phyloP scores from a whole-genome alignment of 2,797 vertebrate genomes.

The Rousettus madagascariensis region DNA sequence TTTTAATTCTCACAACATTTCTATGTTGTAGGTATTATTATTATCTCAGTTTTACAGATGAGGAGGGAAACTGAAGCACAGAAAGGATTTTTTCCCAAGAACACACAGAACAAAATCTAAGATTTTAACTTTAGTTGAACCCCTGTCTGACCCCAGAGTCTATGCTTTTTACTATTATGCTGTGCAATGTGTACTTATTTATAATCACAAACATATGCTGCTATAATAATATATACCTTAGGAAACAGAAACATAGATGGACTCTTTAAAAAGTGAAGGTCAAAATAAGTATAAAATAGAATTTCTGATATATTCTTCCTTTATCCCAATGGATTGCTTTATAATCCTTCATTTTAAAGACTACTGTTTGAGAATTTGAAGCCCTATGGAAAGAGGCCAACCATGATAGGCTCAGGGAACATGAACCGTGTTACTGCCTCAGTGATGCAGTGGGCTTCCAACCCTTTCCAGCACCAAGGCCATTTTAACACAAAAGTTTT shows the following conservation, averaged over 20 bases:
- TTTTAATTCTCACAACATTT: background rate
- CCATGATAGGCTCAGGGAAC: background rate
- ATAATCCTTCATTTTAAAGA: background rate
- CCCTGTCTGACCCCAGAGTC: background rate
- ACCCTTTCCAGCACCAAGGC: background rate
- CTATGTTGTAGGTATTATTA: background rate
- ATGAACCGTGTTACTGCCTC: background rate
- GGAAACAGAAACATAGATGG: background rate
- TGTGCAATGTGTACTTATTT: background rate
- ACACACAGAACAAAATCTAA: background rate
- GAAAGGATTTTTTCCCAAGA: background rate
- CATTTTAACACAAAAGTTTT: background rate
- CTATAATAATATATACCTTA: background rate
- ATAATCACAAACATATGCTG: background rate
- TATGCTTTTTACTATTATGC: background rate
- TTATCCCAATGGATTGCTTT: background rate
- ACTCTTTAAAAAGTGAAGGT: background rate
- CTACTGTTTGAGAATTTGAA: background rate
- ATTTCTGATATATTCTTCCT: background rate
- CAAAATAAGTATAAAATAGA: slow-evolving; percentile 3
- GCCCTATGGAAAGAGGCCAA: background rate
- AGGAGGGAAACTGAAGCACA: background rate
- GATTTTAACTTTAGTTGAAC: background rate
- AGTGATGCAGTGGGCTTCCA: background rate
- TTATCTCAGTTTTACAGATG: background rate